Evolutionary conservation across 2,888 invertebrate genomes (phyloP), one percentile per base, ranked within the genome.

Genomic region (Phymatocera aterrima): DNA sequence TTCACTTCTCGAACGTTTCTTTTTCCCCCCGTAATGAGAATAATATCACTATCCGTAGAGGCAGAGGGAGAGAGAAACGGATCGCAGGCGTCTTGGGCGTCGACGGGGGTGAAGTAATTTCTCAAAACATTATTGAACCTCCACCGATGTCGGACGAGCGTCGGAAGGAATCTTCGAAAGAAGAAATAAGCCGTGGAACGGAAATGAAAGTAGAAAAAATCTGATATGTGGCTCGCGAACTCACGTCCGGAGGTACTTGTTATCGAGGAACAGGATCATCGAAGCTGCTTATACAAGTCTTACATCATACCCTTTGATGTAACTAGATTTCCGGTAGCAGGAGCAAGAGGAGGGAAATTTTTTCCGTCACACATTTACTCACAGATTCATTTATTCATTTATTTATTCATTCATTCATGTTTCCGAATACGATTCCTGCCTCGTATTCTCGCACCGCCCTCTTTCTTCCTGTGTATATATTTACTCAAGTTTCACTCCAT

Each of bases 41-140:
- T 57, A 57, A 57, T 57, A 15, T 57, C 15, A 57, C 21, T 57
- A 57, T 57, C 28, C 12, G 2, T 24, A 54, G 24, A 54, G 18
- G 48, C 21, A 10, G 21, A 21, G 21, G 24, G 51, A 21, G 21
- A 24, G 21, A 21, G 18, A n/a, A 21, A 21, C 2, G 18, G 18
- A 10, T 2, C 24, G 8, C 10, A 18, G 21, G 24, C 51, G 51
- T 51, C 57, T 28, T 10, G 1, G 12, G 37, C n/a, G n/a, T n/a
- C n/a, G n/a, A n/a, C n/a, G 37, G 37, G 34, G 8, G 37, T 18
- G 21, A 64, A 64, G 37, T 64, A 64, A 64, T 64, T 64, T 37
- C 31, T 64, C 37, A 34, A 34, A 37, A 40, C 64, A 18, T 64
- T 61, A 34, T 61, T 61, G 18, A 37, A 10, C 18, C 61, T 10